These are phyloP conservation scores for Columba guinea DNA, from an alignment of 2,797 vertebrate genomes.

Conservation along the genomic window DNA sequence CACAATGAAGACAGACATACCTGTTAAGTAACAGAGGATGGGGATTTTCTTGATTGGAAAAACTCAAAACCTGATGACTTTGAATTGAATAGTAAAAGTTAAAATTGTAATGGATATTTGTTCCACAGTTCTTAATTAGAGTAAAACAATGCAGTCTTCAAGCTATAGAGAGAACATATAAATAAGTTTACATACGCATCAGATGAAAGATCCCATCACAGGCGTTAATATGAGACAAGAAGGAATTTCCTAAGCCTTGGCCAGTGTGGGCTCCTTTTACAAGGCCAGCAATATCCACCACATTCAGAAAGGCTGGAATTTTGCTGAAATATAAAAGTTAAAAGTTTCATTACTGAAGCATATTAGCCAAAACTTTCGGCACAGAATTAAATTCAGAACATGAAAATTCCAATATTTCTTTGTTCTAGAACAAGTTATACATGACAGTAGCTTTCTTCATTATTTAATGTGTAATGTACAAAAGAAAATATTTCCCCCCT, in stretches of 20 bases:
- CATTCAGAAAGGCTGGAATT: slow-evolving; percentile 95
- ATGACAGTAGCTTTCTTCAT: neutral
- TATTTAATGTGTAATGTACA: neutral
- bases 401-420: neutral
- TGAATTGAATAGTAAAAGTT: neutral
- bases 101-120: neutral
- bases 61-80: neutral
- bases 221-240: slow-evolving; percentile 97
- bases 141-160: neutral
- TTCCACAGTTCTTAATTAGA: neutral
- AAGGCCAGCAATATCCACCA: slow-evolving; percentile 98
- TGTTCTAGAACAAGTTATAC: neutral
- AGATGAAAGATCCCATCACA: slow-evolving; percentile 98
- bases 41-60: neutral
- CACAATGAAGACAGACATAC: neutral
- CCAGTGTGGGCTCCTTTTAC: slow-evolving; percentile 96
- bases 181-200: slow-evolving; percentile 85
- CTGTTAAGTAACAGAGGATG: neutral
- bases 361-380: neutral
- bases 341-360: slow-evolving; percentile 30
- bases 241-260: slow-evolving; percentile 96
- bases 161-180: neutral
- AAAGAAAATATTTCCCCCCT: neutral
- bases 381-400: neutral
- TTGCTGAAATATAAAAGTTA: slow-evolving; percentile 84